phyloP scores from a whole-genome alignment of 2,113 vertebrate species.

The Camelus dromedarius region DNA sequence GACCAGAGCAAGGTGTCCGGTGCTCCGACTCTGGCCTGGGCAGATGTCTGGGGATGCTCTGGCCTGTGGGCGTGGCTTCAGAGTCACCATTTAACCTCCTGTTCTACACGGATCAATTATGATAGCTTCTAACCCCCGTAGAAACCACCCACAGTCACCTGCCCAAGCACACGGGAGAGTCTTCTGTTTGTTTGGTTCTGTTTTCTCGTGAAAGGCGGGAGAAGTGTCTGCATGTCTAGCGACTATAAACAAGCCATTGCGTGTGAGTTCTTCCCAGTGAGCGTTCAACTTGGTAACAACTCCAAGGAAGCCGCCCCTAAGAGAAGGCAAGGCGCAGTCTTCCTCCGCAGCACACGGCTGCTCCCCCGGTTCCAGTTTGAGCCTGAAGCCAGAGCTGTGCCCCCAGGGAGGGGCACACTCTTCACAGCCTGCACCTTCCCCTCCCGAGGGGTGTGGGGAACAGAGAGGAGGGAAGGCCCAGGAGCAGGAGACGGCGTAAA shows the following conservation, averaged over 20 bases:
- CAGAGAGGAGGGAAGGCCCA: background rate
- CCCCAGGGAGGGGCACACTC: fast-evolving
- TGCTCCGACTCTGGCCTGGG: no score
- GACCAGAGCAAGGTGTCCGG: background rate
- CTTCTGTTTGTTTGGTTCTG: background rate
- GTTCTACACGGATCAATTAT: background rate
- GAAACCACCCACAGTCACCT: background rate
- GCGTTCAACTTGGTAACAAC: fast-evolving
- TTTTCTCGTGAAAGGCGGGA: background rate
- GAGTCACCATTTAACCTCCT: background rate
- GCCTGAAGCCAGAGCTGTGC: no score
- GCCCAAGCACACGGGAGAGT: background rate
- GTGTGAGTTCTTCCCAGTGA: background rate
- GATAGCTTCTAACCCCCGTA: background rate
- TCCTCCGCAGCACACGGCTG: fast-evolving
- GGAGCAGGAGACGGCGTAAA: background rate
- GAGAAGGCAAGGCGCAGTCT: fast-evolving
- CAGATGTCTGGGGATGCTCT: fast-evolving
- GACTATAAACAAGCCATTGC: background rate
- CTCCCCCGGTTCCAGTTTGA: background rate
- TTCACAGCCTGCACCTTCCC: fast-evolving
- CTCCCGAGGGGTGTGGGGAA: fast-evolving
- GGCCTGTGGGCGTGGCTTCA: background rate
- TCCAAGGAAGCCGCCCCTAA: background rate
- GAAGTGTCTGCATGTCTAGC: background rate